Conservation (phyloP, 2,888 invertebrate genomes). For the Choristoneura rosaceana region DNA sequence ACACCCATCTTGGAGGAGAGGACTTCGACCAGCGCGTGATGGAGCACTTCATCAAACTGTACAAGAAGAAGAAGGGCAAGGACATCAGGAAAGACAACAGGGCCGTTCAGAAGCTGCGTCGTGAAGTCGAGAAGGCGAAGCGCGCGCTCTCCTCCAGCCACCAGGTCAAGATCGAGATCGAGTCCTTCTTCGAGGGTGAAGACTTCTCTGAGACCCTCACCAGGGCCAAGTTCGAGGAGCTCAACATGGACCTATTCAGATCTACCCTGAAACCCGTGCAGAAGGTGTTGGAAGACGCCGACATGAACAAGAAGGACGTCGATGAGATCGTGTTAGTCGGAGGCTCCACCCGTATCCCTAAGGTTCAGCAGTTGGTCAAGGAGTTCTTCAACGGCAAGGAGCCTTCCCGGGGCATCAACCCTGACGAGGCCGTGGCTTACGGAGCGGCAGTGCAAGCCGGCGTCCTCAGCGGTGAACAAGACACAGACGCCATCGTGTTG, state of each 20-base stretch:
- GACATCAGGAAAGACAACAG: constrained; percentile 97
- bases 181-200: constrained; percentile 98
- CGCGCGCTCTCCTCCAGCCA: constrained; percentile 97
- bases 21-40: constrained; percentile 99
- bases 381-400: constrained; percentile 99
- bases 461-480: constrained; percentile 98
- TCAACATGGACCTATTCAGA: constrained; percentile 97
- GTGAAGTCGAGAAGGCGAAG: constrained; percentile 99
- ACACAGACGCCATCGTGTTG: constrained; percentile 97
- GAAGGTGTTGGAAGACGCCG: constrained; percentile 98
- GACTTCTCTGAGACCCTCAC: constrained; percentile 99
- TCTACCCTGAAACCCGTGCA: constrained; percentile 98
- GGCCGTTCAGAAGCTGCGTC: constrained; percentile 97
- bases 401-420: constrained; percentile 98
- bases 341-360: constrained; percentile 99
- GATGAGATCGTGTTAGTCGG: constrained; percentile 99
- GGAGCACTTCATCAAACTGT: constrained; percentile 99
- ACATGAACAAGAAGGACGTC: constrained; percentile 99
- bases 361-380: constrained; percentile 96
- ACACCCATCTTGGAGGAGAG: constrained; percentile 99
- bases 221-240: constrained; percentile 99
- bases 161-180: constrained; percentile 99
- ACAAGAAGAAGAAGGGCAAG: constrained; percentile 99
- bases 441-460: constrained; percentile 99
- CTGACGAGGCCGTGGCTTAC: constrained; percentile 99